Conservation (phyloP, 2,888 invertebrate genomes). For the Diplazon laetatorius region DNA sequence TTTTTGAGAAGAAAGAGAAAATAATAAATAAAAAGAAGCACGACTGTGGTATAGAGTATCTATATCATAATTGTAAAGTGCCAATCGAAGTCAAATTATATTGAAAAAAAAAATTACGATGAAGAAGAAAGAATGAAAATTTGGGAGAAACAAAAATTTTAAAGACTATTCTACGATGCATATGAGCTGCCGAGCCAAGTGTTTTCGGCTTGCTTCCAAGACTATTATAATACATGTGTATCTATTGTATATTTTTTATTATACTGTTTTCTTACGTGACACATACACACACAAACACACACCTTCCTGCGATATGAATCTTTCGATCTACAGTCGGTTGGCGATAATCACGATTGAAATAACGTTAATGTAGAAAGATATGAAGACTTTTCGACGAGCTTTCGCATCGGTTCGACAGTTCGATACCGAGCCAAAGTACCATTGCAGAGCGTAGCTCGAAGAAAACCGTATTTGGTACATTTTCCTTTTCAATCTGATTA, state of each 20-base stretch:
- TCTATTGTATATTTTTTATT: constrained; percentile 60
- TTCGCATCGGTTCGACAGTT: too few relatives aligned
- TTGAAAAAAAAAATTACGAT: constrained; percentile 23
- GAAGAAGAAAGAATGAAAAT: constrained; percentile 5
- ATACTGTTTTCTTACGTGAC: constrained; percentile 56
- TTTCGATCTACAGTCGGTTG: constrained; percentile 24
- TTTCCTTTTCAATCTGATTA: too few relatives aligned
- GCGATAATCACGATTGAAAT: background rate
- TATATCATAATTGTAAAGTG: constrained; percentile 36
- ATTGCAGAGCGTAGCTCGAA: too few relatives aligned
- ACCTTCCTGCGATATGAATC: constrained; percentile 26
- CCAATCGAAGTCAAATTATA: constrained; percentile 41
- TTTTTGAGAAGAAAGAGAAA: constrained; percentile 13
- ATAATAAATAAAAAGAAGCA: too few relatives aligned
- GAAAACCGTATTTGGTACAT: too few relatives aligned
- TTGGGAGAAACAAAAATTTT: constrained; percentile 27
- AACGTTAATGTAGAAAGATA: background rate
- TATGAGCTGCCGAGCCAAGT: constrained; percentile 39
- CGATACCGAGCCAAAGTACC: too few relatives aligned
- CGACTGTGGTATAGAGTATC: constrained; percentile 30
- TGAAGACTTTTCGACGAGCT: background rate
- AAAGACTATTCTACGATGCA: constrained; percentile 30
- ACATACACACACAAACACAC: too few relatives aligned
- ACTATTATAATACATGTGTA: constrained; percentile 57
- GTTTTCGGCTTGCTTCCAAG: constrained; percentile 49